Conservation (phyloP, 2,113 vertebrate genomes). For the Microtus oregoni region DNA sequence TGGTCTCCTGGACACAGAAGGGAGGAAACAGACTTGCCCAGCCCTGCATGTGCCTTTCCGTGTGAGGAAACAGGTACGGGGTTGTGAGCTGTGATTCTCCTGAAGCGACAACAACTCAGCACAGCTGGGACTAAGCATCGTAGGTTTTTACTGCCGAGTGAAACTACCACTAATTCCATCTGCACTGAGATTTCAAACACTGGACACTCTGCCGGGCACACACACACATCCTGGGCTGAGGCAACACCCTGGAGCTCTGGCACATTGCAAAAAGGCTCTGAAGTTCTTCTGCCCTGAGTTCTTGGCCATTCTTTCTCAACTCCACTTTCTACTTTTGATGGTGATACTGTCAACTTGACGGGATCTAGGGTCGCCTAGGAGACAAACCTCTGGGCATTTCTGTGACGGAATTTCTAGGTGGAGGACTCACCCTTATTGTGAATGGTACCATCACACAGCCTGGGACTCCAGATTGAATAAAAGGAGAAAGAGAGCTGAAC, state of each 20-base stretch:
- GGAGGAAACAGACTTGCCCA: not conserved
- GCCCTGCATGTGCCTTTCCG: not conserved
- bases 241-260: not conserved
- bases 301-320: not conserved
- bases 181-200: not conserved
- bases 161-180: not conserved
- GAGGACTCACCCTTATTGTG: not conserved
- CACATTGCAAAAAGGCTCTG: no score
- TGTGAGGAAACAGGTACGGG: not conserved
- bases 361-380: not conserved
- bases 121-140: not conserved
- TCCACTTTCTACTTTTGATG: not conserved
- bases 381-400: not conserved
- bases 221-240: not conserved
- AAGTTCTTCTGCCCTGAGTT: no score
- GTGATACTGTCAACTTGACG: not conserved
- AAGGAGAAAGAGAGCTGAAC: not conserved
- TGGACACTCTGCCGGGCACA: not conserved
- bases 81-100: not conserved
- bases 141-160: accelerated
- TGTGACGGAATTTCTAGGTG: not conserved
- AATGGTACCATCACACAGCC: not conserved
- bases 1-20: not conserved
- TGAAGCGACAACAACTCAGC: not conserved
- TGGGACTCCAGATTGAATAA: not conserved